Percentiles rank a stretch among this genome's conserved stretches.
These are phyloP conservation scores for Netelia virgata DNA, from an alignment of 2,888 invertebrate genomes.

Conservation along the genomic window DNA sequence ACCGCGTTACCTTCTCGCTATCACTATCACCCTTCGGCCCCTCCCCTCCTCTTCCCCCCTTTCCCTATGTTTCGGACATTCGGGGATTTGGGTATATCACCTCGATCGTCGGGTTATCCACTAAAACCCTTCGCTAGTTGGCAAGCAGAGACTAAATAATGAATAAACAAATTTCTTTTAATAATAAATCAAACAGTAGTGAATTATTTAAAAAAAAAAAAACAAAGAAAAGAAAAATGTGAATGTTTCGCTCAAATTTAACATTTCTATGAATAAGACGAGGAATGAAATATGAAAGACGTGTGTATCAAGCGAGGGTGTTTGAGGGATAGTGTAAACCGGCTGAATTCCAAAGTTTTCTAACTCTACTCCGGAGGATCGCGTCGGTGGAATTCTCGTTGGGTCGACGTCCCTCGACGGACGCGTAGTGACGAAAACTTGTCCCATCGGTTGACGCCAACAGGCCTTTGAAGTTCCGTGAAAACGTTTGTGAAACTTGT, in stretches of 20 bases:
- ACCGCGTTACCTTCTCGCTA: conserved; percentile 43
- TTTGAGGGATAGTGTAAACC: conserved; percentile 5
- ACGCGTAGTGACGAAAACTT: conserved; percentile 5
- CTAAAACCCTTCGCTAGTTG: background rate
- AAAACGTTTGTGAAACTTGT: conserved; percentile 45
- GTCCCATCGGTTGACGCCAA: conserved; percentile 16
- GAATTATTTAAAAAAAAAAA: background rate
- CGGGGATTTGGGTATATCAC: conserved; percentile 9
- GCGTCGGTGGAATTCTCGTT: conserved; percentile 21
- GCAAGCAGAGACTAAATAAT: background rate
- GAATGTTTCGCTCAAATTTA: no score
- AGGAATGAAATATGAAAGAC: background rate
- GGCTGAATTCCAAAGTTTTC: background rate
- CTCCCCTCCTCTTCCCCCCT: background rate
- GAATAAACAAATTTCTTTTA: background rate
- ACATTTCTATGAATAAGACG: no score
- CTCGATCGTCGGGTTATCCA: conserved; percentile 4
- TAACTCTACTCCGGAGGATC: background rate
- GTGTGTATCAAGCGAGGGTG: conserved; percentile 5
- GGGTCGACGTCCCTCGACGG: conserved; percentile 17
- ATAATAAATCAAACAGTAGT: background rate
- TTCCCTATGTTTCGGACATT: conserved; percentile 1
- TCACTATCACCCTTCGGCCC: background rate
- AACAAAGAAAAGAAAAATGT: background rate
- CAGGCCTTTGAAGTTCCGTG: conserved; percentile 50